Evolutionary conservation across 2,797 vertebrate genomes (phyloP).

Genomic region (Darevskia nairensis): DNA sequence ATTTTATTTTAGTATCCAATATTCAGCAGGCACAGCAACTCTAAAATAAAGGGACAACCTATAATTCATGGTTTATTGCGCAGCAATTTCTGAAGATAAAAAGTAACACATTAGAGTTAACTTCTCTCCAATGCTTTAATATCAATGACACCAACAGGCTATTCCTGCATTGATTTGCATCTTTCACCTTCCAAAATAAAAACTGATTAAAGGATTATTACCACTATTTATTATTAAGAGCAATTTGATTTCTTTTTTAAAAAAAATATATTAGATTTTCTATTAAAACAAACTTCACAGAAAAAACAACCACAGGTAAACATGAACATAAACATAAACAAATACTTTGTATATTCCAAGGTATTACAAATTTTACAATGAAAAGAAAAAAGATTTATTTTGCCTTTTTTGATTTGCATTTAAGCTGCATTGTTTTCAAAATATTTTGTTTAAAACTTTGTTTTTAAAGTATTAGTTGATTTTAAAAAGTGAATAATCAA

Average conservation of each 20-base stretch:
- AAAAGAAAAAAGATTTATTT: too few species aligned
- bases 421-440: neutral
- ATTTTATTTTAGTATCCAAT: slow-evolving; percentile 37
- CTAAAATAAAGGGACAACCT: slow-evolving; percentile 43
- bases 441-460: neutral
- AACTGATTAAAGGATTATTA: neutral
- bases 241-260: neutral
- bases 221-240: neutral
- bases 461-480: neutral
- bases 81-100: slow-evolving; percentile 25
- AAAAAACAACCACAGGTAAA: too few species aligned
- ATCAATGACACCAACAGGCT: neutral
- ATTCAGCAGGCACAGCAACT: slow-evolving; percentile 25
- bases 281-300: too few species aligned
- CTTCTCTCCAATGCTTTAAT: slow-evolving; percentile 23
- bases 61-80: slow-evolving; percentile 19
- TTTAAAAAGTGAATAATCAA: neutral
- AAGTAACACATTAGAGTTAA: slow-evolving; percentile 46
- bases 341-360: too few species aligned
- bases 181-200: neutral
- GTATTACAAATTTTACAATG: too few species aligned
- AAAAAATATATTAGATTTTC: too few species aligned
- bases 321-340: too few species aligned
- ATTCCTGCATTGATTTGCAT: neutral
- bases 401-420: neutral